These are phyloP conservation scores for Coracias cyanogaster DNA, from an alignment of 2,797 vertebrate genomes.

Conservation along the genomic window DNA sequence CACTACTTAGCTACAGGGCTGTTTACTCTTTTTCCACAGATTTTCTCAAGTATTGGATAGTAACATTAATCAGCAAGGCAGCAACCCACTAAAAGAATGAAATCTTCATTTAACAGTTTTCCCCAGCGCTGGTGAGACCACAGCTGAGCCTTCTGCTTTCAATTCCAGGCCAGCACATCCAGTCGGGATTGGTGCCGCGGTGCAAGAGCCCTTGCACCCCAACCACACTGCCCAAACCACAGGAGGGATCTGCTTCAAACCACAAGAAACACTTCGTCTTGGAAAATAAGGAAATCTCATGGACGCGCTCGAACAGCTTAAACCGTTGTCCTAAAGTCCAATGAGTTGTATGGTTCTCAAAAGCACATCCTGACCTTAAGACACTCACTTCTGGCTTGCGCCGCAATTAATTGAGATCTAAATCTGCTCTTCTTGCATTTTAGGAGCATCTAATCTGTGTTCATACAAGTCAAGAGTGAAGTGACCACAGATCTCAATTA, in stretches of 20 bases:
- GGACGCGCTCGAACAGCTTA: accelerated
- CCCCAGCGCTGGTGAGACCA: background rate
- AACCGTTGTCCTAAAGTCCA: background rate
- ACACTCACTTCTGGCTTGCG: background rate
- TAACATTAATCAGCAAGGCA: background rate
- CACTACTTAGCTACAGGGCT: background rate
- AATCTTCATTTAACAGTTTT: background rate
- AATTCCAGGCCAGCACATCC: background rate
- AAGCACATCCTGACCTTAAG: background rate
- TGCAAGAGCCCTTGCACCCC: background rate
- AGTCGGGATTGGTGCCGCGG: accelerated
- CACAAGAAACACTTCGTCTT: background rate
- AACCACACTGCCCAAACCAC: background rate
- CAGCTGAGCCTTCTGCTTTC: background rate
- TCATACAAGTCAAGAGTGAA: background rate
- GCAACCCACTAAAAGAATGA: background rate
- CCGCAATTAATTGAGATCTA: background rate
- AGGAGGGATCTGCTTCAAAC: background rate
- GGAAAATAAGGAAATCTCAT: background rate
- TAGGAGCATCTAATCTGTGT: background rate
- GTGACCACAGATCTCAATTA: background rate
- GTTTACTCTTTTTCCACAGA: background rate
- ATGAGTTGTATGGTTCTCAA: accelerated
- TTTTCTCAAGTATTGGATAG: background rate
- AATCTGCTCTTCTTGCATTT: too few relatives aligned